Evolutionary conservation across 1,140 invertebrate genomes (phyloP).

Genomic region (Drosophila bifasciata): DNA sequence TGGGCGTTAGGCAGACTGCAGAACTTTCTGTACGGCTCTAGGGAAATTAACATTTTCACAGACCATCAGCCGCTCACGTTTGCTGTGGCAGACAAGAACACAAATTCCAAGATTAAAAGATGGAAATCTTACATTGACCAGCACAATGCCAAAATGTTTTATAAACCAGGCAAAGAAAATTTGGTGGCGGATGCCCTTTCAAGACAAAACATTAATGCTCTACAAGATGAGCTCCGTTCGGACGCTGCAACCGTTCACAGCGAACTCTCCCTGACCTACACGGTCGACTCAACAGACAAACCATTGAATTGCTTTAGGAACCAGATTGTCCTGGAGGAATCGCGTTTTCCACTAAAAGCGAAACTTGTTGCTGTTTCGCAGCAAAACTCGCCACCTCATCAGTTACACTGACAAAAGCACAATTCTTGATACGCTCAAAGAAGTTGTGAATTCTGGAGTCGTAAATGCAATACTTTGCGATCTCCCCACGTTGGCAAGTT

Average conservation of each 20-base stretch:
- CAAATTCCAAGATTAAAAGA: conserved; percentile 77
- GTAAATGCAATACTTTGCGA: conserved; percentile 13
- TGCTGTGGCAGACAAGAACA: conserved; percentile 84
- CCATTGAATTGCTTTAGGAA: conserved; percentile 43
- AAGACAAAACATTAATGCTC: conserved; percentile 25
- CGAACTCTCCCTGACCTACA: conserved; percentile 29
- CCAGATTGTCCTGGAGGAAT: conserved; percentile 33
- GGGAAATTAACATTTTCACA: conserved; percentile 84
- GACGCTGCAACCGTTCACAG: conserved; percentile 30
- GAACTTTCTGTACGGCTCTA: conserved; percentile 76
- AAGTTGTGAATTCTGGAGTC: conserved; percentile 12
- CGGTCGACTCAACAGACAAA: conserved; percentile 28
- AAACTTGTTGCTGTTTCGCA: conserved; percentile 20
- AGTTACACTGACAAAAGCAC: conserved; percentile 13
- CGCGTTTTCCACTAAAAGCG: neutral
- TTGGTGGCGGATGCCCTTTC: conserved; percentile 75
- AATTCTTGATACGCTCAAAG: conserved; percentile 12
- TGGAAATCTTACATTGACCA: conserved; percentile 85
- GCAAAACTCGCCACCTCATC: conserved; percentile 20
- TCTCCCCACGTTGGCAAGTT: conserved; percentile 3
- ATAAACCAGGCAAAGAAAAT: conserved; percentile 82
- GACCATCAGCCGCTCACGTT: conserved; percentile 85
- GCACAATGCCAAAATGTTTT: conserved; percentile 70
- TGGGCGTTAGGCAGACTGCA: conserved; percentile 3
- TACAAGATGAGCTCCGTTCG: conserved; percentile 6